A percentile compares a stretch with the other conserved stretches of the same genome.
These are phyloP conservation scores for Gallinago solitaria DNA, from an alignment of 2,797 vertebrate genomes.

Conservation along the genomic window DNA sequence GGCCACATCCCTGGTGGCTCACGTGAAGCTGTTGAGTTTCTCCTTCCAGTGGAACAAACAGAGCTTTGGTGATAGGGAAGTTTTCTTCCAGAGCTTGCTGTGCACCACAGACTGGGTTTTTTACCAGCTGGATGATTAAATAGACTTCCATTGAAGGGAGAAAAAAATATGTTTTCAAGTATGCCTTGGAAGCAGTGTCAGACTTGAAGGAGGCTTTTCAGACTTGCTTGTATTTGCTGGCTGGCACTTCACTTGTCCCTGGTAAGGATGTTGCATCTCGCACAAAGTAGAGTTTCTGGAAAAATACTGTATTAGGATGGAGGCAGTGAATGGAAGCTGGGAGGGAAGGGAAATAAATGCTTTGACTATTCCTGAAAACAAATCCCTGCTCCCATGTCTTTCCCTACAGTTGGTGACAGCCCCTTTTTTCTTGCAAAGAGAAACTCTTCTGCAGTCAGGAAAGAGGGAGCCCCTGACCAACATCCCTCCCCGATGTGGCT, in stretches of 20 bases:
- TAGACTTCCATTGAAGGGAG: not conserved
- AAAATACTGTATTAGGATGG: not conserved
- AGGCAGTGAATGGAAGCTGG: not conserved
- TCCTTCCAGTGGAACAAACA: not conserved
- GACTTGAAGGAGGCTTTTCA: slow-evolving; percentile 22
- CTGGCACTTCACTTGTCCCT: not conserved
- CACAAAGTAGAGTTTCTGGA: not conserved
- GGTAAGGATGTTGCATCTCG: not conserved
- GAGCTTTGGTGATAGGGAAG: not conserved
- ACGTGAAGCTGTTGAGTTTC: not conserved
- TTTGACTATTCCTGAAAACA: not conserved
- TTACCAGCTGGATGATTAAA: slow-evolving; percentile 48
- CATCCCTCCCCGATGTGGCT: fast-evolving
- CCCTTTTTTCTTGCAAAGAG: not conserved
- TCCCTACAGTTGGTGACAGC: not conserved
- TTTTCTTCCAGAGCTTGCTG: slow-evolving; percentile 28
- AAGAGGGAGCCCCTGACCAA: not conserved
- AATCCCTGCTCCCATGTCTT: not conserved
- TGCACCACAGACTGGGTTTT: not conserved
- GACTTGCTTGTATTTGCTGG: slow-evolving; percentile 32
- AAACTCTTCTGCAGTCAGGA: not conserved
- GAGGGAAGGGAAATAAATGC: not conserved
- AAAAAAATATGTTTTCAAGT: not conserved
- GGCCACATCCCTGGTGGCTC: not conserved
- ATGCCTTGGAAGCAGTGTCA: not conserved